These are phyloP conservation scores for Trachelus stipa DNA, from an alignment of 2,888 invertebrate species.

Conservation along the genomic window DNA sequence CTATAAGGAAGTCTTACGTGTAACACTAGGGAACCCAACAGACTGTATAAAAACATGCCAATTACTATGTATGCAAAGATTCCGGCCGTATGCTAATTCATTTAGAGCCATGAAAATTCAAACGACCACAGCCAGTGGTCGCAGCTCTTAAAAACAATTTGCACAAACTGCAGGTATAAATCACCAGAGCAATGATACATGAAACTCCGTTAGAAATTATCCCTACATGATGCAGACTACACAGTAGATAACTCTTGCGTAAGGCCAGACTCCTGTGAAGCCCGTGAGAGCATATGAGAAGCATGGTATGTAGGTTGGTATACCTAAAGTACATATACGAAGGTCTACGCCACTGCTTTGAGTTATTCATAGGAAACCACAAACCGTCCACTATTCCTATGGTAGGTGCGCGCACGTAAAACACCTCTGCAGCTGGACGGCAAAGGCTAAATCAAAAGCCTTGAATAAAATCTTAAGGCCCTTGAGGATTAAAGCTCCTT, in stretches of 20 bases:
- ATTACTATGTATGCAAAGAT: background rate
- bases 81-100: background rate
- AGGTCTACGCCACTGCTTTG: constrained; percentile 22
- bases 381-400: constrained; percentile 21
- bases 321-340: background rate
- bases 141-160: constrained; percentile 17
- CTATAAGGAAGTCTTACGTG: background rate
- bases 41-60: background rate
- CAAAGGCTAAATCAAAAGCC: background rate
- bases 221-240: constrained; percentile 1
- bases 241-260: background rate
- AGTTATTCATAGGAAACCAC: constrained; percentile 27
- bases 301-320: background rate
- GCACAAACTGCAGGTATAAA: constrained; percentile 21
- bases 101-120: background rate
- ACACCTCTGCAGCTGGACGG: background rate
- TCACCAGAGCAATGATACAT: constrained; percentile 21
- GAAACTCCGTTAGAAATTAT: constrained; percentile 20
- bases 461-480: constrained; percentile 13
- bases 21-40: background rate
- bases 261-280: background rate
- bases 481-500: background rate
- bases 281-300: background rate
- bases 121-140: background rate
- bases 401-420: background rate